Base-by-base conservation (phyloP, 2,797 vertebrate genomes). In the Pseudopleuronectes americanus region DNA sequence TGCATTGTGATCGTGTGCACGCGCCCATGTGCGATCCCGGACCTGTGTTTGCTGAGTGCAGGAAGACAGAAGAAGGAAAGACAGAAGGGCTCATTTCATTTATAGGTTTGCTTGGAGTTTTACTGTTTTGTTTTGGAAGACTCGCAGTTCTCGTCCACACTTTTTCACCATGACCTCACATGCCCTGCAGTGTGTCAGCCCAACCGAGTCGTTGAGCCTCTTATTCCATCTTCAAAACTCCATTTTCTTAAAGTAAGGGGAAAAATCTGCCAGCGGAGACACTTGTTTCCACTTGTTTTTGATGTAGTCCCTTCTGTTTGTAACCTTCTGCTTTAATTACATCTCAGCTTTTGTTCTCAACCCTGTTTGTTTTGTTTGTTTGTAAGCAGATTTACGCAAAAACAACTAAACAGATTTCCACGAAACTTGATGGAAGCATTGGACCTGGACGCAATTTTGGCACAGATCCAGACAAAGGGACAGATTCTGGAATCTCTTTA, bases 91-190 rank as follows among this genome's bases (percentile, higher is more conserved):
- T 74, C 73, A 49, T 84, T 78, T 80, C 73, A 79, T 89, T 90
- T 89, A 88, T 79, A 80, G 84, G 69, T 68, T 76, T 6, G 58
- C 73, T 80, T 52, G 4, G 57, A 79, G 80, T 89, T 91, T 91
- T 85, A 90, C 84, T 60, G 89, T 88, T 90, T 86, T 91, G 86
- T 89, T 91, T 88, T 87, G 86, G 76, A 91, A 69, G 77, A 83
- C 65, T 74, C 4, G 0, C 49, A 75, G 76, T 75, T 79, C 77
- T 71, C 38, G 64, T 79, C 72, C 73, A 43, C n/a, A 8, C 49
- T 16, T 53, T 78, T 87, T 79, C 66, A 57, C 60, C 81, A 70
- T 74, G 84, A 86, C 79, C 88, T 86, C 86, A 83, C 76, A 63
- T 69, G 86, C 68, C 80, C 82, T 70, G 54, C 54, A 72, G 55